A percentile compares a stretch with the other conserved stretches of the same genome.
Conservation (phyloP, 2,113 vertebrate genomes). For the Bambusicola thoracicus region DNA sequence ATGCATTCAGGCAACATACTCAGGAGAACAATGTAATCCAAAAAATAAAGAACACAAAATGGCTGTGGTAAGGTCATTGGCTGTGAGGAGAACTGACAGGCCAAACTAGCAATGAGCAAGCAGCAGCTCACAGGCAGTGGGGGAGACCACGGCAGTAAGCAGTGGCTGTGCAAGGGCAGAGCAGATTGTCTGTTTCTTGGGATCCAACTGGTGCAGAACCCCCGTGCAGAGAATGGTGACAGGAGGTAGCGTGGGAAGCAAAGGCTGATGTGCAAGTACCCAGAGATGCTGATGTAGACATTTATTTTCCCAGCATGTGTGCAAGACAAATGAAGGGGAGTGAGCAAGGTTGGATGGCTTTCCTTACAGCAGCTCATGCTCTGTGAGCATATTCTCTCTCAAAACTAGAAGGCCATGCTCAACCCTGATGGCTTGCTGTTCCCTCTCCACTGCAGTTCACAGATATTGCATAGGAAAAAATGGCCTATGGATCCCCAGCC, state of each 20-base stretch:
- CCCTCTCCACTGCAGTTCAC: background rate
- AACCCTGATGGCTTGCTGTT: background rate
- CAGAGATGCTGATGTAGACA: fast-evolving
- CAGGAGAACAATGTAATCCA: constrained; percentile 67
- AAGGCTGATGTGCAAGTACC: background rate
- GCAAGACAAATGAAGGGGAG: background rate
- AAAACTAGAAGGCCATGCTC: background rate
- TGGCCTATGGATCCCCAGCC: background rate
- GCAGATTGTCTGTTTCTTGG: background rate
- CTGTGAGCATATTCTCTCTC: background rate
- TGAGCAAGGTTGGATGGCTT: background rate
- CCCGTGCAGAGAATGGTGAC: background rate
- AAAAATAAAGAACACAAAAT: constrained; percentile 61
- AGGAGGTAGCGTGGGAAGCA: background rate
- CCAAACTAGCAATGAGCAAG: constrained; percentile 31
- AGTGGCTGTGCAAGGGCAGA: background rate
- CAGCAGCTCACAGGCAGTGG: background rate
- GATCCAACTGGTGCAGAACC: background rate
- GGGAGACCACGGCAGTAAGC: background rate
- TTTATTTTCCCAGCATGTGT: background rate
- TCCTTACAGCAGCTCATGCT: background rate
- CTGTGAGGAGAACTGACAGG: constrained; percentile 48
- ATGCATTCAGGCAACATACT: constrained; percentile 35
- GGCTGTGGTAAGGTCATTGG: constrained; percentile 30
- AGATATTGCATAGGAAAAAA: background rate